Percentiles rank a stretch among this genome's conserved stretches.
Evolutionary conservation across 2,113 vertebrate genomes (phyloP).

Genomic region (Pterocles orientalis): DNA sequence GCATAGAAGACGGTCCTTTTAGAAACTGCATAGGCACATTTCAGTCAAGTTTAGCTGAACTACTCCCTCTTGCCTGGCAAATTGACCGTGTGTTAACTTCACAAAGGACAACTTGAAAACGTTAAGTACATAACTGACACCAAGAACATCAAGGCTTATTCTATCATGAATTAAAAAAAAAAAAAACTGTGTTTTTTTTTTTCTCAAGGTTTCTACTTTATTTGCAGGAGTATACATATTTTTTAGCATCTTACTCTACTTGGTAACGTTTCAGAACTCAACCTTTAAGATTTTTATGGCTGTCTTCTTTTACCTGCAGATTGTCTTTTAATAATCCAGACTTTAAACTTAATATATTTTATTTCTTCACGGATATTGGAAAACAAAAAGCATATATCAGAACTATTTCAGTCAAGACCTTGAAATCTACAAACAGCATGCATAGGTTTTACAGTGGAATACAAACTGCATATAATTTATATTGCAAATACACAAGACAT

Average conservation of each 20-base stretch:
- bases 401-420: neutral
- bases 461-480: neutral
- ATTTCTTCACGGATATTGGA: slow-evolving; percentile 44
- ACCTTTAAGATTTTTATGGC: slow-evolving; percentile 63
- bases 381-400: slow-evolving; percentile 7
- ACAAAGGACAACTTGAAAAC: neutral
- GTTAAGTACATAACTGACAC: neutral
- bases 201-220: neutral
- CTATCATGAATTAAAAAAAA: neutral
- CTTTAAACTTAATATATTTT: slow-evolving; percentile 48
- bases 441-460: neutral
- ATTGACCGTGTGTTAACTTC: neutral
- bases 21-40: neutral
- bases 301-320: slow-evolving; percentile 19
- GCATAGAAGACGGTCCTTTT: neutral
- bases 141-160: neutral
- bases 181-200: neutral
- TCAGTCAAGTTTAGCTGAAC: neutral
- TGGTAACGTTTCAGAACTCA: slow-evolving; percentile 63
- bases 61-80: neutral
- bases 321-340: slow-evolving; percentile 43
- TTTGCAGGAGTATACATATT: neutral
- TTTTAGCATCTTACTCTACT: slow-evolving; percentile 58
- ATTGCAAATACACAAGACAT: neutral
- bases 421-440: neutral